A percentile compares a stretch with the other conserved stretches of the same genome.
phyloP scores from a whole-genome alignment of 2,888 invertebrate species.

The Cheilosia soror region DNA sequence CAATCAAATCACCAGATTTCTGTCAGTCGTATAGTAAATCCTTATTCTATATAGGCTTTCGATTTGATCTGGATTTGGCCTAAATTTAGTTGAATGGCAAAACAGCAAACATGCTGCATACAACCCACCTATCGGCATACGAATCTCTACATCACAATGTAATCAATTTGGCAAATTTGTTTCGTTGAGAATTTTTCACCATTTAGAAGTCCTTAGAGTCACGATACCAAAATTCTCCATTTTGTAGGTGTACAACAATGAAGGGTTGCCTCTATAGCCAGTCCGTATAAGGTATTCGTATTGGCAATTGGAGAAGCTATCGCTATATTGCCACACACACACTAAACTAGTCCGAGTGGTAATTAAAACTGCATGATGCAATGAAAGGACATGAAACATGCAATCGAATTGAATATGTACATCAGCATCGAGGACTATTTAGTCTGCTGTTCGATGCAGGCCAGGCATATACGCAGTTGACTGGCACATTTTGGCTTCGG shows the following conservation, averaged over 20 bases:
- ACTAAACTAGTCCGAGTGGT: constrained; percentile 28
- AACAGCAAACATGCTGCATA: constrained; percentile 48
- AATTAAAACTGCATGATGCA: constrained; percentile 61
- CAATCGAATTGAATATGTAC: constrained; percentile 24
- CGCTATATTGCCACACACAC: not conserved
- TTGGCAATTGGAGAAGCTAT: too few relatives aligned
- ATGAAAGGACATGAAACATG: constrained; percentile 67
- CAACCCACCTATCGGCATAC: not conserved
- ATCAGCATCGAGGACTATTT: not conserved
- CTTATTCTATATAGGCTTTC: too few relatives aligned
- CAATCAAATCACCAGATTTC: too few relatives aligned
- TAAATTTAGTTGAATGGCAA: constrained; percentile 56
- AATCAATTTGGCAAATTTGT: constrained; percentile 63
- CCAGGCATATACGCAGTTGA: too few relatives aligned
- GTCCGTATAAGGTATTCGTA: too few relatives aligned
- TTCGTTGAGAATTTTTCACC: constrained; percentile 50
- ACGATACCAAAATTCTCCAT: constrained; percentile 40
- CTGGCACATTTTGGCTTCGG: constrained; percentile 6
- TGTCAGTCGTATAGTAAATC: too few relatives aligned
- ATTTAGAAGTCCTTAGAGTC: constrained; percentile 35
- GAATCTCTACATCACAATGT: constrained; percentile 3
- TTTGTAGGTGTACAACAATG: constrained; percentile 33
- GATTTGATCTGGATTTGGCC: constrained; percentile 37
- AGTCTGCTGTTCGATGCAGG: too few relatives aligned
- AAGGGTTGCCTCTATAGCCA: too few relatives aligned